Conservation (phyloP, 2,113 vertebrate species). For the Takifugu bimaculatus region DNA sequence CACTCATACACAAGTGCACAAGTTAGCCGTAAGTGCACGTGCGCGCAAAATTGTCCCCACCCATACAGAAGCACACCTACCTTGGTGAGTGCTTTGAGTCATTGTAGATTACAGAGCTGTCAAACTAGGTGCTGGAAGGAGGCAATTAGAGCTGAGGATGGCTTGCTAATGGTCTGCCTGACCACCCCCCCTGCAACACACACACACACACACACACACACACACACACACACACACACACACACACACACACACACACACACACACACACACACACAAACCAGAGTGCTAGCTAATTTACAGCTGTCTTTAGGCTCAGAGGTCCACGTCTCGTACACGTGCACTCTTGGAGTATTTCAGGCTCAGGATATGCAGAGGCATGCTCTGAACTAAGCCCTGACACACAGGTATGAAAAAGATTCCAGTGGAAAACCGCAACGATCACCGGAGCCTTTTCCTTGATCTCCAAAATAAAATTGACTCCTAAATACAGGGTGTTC, state of each 20-base stretch:
- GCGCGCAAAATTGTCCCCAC: slow-evolving; percentile 3
- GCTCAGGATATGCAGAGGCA: slow-evolving; percentile 60
- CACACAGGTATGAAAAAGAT: slow-evolving; percentile 62
- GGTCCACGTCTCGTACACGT: slow-evolving; percentile 9
- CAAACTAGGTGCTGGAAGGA: slow-evolving; percentile 50
- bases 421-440: slow-evolving; percentile 45
- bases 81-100: slow-evolving; percentile 46
- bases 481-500: too few species aligned
- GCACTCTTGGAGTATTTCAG: slow-evolving; percentile 8
- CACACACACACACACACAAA: slow-evolving; percentile 14
- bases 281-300: slow-evolving; percentile 24
- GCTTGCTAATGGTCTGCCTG: slow-evolving; percentile 59
- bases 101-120: slow-evolving; percentile 66
- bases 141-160: slow-evolving; percentile 57
- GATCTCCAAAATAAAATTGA: not conserved
- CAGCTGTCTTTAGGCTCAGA: slow-evolving; percentile 31
- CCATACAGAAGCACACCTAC: slow-evolving; percentile 44
- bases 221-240: slow-evolving; percentile 13
- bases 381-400: slow-evolving; percentile 56
- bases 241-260: slow-evolving; percentile 16
- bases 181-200: slow-evolving; percentile 38
- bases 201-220: slow-evolving; percentile 27
- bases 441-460: slow-evolving; percentile 41
- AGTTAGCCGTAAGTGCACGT: not conserved
- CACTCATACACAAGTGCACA: not conserved